Evolutionary conservation across 53 echinoderm and acorn worm species (phyloP), one percentile per base, ranked within the genome.

Genomic region (Luidia sarsii): DNA sequence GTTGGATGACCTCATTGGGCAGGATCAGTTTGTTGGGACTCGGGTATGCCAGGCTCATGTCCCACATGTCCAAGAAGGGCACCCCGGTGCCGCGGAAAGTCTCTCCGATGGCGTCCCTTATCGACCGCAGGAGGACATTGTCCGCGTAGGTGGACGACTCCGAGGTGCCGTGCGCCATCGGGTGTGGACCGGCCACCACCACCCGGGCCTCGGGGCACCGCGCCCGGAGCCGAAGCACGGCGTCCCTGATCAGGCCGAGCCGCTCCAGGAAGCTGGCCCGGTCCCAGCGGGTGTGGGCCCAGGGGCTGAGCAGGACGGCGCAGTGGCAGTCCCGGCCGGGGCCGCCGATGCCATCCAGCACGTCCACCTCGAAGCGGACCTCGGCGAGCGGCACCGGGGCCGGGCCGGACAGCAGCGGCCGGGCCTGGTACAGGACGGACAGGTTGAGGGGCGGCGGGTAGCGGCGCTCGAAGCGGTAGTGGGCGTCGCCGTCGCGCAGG

Each of bases 11-110:
- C 29, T 83, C 71, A 16, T 8, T 1, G 8, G 83, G 71, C 71
- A 83, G 46, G 62, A 48, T 56, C 1, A 56, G 22, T 20, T 59
- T 59, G 27, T 71, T 83, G 4, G 60, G 62, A 34, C 48, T 62
- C 7, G 83, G 83, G 50, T 83, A 83, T 3, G 83, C 71, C 39
- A 83, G 35, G 49, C 54, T 62, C 29, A 83, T 71, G 27, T 71
- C 71, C 83, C 83, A 83, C 37, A 70, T 63, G 7, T 83, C 65
- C 20, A 83, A 48, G 45, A 83, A 71, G n/a, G 50, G 62, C 15
- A 39, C 71, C 2, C 33, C 35, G 0, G 83, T 61, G 8, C 33
- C 50, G 27, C 43, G 41, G 15, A 74, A 74, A 18, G 41, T 74
- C 28, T 74, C 39, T 3, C 27, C 43, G 29, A 74, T 28, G 7